Evolutionary conservation across 2,113 vertebrate genomes (phyloP).

Genomic region (Macrotus californicus): DNA sequence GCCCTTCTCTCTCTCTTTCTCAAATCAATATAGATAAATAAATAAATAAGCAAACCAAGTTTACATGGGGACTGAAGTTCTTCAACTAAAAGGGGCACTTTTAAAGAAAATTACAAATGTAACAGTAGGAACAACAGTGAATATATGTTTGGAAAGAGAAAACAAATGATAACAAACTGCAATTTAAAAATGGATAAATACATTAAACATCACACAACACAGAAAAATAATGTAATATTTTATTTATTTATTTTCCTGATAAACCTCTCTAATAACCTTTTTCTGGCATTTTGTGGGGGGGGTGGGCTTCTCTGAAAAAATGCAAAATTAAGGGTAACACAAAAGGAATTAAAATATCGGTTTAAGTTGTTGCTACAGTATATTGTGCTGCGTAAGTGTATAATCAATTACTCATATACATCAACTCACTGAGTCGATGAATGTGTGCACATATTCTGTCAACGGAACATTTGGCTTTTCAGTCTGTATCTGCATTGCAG

Average conservation of each 20-base stretch:
- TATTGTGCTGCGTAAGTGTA: background rate
- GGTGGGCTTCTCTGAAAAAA: background rate
- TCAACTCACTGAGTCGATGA: background rate
- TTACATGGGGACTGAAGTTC: background rate
- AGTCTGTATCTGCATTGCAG: background rate
- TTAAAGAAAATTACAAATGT: conserved; percentile 13
- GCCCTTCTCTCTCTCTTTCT: too few species aligned
- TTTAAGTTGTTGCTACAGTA: background rate
- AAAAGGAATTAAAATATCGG: background rate
- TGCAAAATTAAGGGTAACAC: background rate
- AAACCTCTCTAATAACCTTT: background rate
- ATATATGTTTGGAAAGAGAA: background rate
- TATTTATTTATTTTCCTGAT: background rate
- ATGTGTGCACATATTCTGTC: background rate
- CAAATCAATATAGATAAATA: background rate
- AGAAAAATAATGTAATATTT: background rate
- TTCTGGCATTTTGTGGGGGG: background rate
- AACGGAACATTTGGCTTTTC: background rate
- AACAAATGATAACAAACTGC: background rate
- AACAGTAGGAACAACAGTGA: conserved; percentile 1
- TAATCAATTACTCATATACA: background rate
- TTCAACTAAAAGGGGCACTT: background rate
- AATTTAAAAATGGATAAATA: background rate
- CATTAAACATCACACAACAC: background rate
- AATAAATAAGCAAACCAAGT: background rate